Evolutionary conservation across 2,113 vertebrate species (phyloP).

Genomic region (Herpetotheres cachinnans): DNA sequence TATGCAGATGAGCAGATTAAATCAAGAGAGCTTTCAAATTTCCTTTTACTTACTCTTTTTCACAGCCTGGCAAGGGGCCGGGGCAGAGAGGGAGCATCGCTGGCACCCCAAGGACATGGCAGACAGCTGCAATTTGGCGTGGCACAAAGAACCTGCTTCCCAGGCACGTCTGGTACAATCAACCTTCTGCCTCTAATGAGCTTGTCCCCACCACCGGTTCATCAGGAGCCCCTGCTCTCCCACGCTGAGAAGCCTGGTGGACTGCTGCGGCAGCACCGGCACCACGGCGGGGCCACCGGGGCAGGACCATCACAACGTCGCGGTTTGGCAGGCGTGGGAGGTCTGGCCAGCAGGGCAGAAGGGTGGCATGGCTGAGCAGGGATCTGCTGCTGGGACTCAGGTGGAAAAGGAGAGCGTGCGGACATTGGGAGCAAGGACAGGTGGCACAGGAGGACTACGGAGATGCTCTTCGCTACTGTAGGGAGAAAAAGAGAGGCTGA

Average conservation of each 20-base stretch:
- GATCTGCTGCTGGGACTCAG: background rate
- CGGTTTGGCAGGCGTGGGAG: fast-evolving
- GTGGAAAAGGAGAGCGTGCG: background rate
- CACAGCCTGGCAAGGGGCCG: fast-evolving
- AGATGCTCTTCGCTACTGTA: background rate
- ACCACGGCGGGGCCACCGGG: fast-evolving
- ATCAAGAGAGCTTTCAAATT: background rate
- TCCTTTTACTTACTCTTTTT: background rate
- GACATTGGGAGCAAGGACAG: too few species aligned
- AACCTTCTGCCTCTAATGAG: background rate
- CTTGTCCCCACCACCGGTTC: background rate
- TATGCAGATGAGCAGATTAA: background rate
- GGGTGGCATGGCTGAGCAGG: background rate
- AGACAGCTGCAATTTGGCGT: fast-evolving
- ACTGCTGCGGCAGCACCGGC: background rate
- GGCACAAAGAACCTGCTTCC: background rate
- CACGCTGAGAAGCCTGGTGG: fast-evolving
- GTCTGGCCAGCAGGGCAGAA: background rate
- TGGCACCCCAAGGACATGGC: background rate
- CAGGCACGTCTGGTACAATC: background rate
- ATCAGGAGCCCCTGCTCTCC: background rate
- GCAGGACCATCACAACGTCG: background rate
- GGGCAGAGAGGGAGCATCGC: background rate
- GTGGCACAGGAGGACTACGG: fast-evolving
- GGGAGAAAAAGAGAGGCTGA: background rate